Conservation (phyloP, 30 jellyfish, hydroid and myxozoan genomes). For the Nemopilema nomurai region DNA sequence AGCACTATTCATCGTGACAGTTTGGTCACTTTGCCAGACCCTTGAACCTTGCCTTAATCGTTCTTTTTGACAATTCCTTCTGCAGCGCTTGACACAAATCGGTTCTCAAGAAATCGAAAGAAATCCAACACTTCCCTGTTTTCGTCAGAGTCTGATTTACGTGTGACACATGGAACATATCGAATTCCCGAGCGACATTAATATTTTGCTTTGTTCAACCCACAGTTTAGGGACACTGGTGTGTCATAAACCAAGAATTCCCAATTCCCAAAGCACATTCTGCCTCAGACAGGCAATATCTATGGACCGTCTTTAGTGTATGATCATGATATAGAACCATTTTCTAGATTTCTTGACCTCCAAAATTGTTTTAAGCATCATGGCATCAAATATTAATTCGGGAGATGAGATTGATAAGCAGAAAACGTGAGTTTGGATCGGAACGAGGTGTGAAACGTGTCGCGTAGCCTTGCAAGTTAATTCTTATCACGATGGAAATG, state of each 20-base stretch:
- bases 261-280: too few relatives aligned
- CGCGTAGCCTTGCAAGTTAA: neutral
- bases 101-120: neutral
- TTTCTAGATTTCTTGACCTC: neutral
- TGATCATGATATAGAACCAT: neutral
- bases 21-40: too few relatives aligned
- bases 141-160: neutral
- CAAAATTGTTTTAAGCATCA: neutral
- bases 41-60: too few relatives aligned
- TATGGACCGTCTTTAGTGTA: neutral
- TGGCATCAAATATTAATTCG: slow-evolving; percentile 27
- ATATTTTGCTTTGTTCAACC: neutral
- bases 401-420: slow-evolving; percentile 25
- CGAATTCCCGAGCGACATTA: neutral
- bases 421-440: neutral
- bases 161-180: neutral
- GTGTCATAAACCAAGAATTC: too few relatives aligned
- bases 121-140: neutral
- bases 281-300: neutral
- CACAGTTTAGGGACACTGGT: neutral
- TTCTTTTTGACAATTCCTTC: neutral
- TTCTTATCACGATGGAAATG: slow-evolving; percentile 20
- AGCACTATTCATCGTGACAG: too few relatives aligned
- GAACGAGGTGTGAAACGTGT: slow-evolving; percentile 53
- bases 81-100: neutral